These are phyloP conservation scores for Sarotherodon lohbergeri DNA, from an alignment of 2,113 vertebrate species.

Conservation along the genomic window DNA sequence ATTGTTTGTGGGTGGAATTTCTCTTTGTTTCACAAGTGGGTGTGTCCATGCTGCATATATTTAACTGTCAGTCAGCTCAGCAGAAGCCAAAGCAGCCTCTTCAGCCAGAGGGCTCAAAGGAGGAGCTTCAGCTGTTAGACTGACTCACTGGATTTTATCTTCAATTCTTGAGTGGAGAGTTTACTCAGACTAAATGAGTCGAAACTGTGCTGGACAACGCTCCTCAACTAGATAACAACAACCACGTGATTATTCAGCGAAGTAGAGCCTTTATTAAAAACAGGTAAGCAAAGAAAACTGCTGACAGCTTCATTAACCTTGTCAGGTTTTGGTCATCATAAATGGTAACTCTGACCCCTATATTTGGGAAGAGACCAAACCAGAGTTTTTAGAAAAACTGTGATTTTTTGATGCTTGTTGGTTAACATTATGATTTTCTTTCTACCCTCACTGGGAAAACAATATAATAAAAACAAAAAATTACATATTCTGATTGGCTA, in stretches of 20 bases:
- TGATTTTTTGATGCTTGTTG: neutral
- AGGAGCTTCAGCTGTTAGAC: neutral
- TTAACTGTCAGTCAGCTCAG: neutral
- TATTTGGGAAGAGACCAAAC: neutral
- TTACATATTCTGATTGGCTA: neutral
- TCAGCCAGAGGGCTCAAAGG: neutral
- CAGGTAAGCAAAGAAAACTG: slow-evolving; percentile 11
- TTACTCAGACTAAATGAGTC: neutral
- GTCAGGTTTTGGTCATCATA: neutral
- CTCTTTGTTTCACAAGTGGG: neutral
- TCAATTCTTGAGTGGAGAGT: neutral
- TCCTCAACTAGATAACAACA: neutral
- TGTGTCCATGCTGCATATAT: neutral
- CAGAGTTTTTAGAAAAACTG: neutral
- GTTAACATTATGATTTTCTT: neutral
- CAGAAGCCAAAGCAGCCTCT: neutral
- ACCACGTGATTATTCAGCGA: neutral
- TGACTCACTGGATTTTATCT: neutral
- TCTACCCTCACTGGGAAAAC: neutral
- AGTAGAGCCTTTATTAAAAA: neutral
- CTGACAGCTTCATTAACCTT: neutral
- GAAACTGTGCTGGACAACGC: neutral
- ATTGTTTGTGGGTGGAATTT: neutral
- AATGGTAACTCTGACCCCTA: neutral
- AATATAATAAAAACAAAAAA: neutral